Base-by-base conservation (phyloP, 2,797 vertebrate species). In the Enteromius anoplus region DNA sequence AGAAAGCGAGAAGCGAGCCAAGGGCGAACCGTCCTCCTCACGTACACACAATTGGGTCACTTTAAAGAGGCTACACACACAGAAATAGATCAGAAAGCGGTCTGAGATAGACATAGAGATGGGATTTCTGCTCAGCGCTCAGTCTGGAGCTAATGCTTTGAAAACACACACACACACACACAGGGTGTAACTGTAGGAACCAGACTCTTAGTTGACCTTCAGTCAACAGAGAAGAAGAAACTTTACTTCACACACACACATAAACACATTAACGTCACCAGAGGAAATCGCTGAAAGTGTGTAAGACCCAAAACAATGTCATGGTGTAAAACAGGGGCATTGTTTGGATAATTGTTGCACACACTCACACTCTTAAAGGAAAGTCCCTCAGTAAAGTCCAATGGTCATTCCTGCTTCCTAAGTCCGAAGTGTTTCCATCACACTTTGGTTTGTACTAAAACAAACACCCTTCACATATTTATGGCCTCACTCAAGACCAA, bases 331-430 rank as follows among this genome's bases (percentile, higher is more conserved):
- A 55, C 49, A 68, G 3, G 17, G 47, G 34, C 37, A 75, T 82
- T 82, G 72, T 82, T 75, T 68, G 0, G 1, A 32, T 55, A 76
- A 58, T 14, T 34, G 47, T 14, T 55, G 85, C 72, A 79, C 65
- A 75, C 90, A 73, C 68, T 53, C 26, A 12, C 23, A 4, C 82
- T 88, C 89, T 84, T 88, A 84, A 42, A 93, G 94, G 93, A 95
- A 95, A 95, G 93, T 93, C 93, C 94, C 81, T 87, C 78, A 82
- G 86, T 87, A 49, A 1, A 81, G 87, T 91, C 92, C 90, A 92
- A 83, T 76, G 76, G 88, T 91, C 89, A 86, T 92, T 93, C 91
- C 92, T 91, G 89, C 88, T 93, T 94, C 92, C 93, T 93, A 91
- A 88, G 90, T 93, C 91, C 93, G 87, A 93, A 90, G 90, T 71